A percentile compares a stretch with the other conserved stretches of the same genome.
These are phyloP conservation scores for Ophiothrix spiculata DNA, from an alignment of 35 echinoderm and acorn worm species.

Conservation along the genomic window DNA sequence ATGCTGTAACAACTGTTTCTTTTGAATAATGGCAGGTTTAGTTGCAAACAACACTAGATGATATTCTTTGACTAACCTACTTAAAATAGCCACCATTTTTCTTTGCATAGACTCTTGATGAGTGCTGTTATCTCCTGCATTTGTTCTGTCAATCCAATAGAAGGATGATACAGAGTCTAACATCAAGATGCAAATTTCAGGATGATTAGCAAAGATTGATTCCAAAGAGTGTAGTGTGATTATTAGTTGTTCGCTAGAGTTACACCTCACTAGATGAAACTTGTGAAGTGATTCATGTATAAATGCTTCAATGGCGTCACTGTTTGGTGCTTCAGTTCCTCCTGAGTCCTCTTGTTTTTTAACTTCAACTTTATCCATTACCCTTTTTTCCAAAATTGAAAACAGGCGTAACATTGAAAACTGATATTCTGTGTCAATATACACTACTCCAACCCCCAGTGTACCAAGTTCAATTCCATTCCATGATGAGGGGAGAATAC, in stretches of 20 bases:
- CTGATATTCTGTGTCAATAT: constrained; percentile 84
- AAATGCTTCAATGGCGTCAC: constrained; percentile 63
- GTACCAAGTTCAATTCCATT: constrained; percentile 44
- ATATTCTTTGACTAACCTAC: constrained; percentile 64
- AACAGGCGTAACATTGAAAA: constrained; percentile 89
- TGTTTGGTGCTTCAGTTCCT: neutral
- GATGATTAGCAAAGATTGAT: constrained; percentile 60
- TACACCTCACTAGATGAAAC: constrained; percentile 56
- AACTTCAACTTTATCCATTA: too few relatives aligned
- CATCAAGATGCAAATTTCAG: constrained; percentile 69
- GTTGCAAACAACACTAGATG: constrained; percentile 60
- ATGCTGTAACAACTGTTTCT: neutral
- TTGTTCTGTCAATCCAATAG: constrained; percentile 82
- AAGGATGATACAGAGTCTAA: constrained; percentile 72
- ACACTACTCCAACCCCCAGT: constrained; percentile 60
- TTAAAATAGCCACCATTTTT: constrained; percentile 24
- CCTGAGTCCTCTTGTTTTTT: neutral
- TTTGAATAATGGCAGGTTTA: constrained; percentile 47
- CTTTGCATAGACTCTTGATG: constrained; percentile 33
- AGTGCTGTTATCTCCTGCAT: constrained; percentile 42
- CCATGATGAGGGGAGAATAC: constrained; percentile 76
- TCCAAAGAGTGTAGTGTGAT: constrained; percentile 83
- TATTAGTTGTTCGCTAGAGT: constrained; percentile 67
- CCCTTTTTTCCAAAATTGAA: constrained; percentile 59
- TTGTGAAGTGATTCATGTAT: constrained; percentile 68